Evolutionary conservation across 1,140 invertebrate genomes (phyloP).

Genomic region (Caenorhabditis brenneri): DNA sequence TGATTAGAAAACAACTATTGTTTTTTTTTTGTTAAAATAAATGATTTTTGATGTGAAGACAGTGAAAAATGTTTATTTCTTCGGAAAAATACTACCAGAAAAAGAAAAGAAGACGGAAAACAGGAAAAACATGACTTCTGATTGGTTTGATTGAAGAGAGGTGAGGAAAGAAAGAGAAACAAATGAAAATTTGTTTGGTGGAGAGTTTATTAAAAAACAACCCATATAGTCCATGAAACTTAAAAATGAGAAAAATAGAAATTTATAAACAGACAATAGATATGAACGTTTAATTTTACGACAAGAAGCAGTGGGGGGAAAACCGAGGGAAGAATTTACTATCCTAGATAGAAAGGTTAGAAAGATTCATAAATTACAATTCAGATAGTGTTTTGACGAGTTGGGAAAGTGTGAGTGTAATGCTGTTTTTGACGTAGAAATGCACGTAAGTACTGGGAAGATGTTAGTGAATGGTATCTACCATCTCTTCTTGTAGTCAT

Average conservation of each 20-base stretch:
- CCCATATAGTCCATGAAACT: conserved; percentile 38
- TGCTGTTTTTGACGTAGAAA: conserved; percentile 19
- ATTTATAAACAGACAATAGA: not conserved
- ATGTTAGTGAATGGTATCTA: conserved; percentile 71
- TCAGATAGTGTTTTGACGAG: not conserved
- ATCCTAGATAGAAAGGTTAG: not conserved
- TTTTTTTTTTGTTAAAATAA: too few relatives aligned
- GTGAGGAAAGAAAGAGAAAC: not conserved
- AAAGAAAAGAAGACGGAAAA: not conserved
- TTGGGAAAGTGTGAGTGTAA: not conserved
- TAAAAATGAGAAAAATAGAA: not conserved
- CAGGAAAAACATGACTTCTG: not conserved
- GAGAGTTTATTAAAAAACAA: conserved; percentile 17
- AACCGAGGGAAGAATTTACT: not conserved
- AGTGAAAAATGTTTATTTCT: not conserved
- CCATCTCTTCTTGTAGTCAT: conserved; percentile 99
- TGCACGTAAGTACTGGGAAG: not conserved
- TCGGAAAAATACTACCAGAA: not conserved
- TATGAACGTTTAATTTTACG: conserved; percentile 19
- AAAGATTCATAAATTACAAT: conserved; percentile 3
- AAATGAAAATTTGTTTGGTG: not conserved
- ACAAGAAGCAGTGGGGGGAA: conserved; percentile 35
- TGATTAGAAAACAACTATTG: conserved; percentile 1
- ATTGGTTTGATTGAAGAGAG: not conserved
- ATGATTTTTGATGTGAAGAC: not conserved